These are phyloP conservation scores for Calyptommatus sinebrachiatus DNA, from an alignment of 2,113 vertebrate genomes.

Conservation along the genomic window DNA sequence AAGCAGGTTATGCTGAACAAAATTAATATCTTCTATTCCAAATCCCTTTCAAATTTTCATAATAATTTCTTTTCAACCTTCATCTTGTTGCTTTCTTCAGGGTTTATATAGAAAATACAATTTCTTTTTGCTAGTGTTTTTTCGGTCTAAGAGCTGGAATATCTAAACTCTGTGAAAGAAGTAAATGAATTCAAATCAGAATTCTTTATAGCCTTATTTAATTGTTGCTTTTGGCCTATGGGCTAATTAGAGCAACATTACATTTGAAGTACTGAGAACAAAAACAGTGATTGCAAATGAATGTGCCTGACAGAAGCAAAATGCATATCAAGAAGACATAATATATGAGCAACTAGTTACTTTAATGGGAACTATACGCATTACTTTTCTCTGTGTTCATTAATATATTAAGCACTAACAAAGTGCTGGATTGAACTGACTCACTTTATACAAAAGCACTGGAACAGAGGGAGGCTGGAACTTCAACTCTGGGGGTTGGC, in stretches of 20 bases:
- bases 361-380: neutral
- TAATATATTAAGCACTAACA: neutral
- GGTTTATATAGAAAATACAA: too few relatives aligned
- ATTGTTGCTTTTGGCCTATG: neutral
- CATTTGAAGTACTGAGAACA: neutral
- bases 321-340: neutral
- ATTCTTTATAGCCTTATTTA: neutral
- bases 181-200: neutral
- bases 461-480: neutral
- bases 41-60: neutral
- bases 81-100: neutral
- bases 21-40: neutral
- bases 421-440: neutral
- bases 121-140: neutral
- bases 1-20: too few relatives aligned
- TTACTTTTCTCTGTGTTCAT: neutral
- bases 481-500: too few relatives aligned
- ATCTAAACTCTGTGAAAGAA: neutral
- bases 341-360: neutral
- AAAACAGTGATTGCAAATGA: conserved; percentile 7
- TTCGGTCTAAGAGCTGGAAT: too few relatives aligned
- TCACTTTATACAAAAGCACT: neutral
- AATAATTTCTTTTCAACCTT: neutral
- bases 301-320: conserved; percentile 1
- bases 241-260: neutral